A percentile compares a stretch with the other conserved stretches of the same genome.
These are phyloP conservation scores for rat (Rattus norvegicus) DNA, from an alignment of 2,113 vertebrate genomes.

Conservation along the genomic window GRCr8 NC_086032.1:99975501-99976000, in stretches of 20 bases:
- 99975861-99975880: no score
- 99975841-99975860: not conserved
- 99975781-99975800: not conserved
- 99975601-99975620: slow-evolving; percentile 8
- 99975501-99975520: not conserved
- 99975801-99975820: not conserved
- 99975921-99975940: not conserved
- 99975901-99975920: no score
- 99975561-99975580: not conserved
- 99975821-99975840: not conserved
- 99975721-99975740: not conserved
- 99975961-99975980: not conserved
- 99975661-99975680: not conserved
- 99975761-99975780: not conserved
- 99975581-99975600: not conserved
- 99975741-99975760: not conserved
- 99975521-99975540: not conserved
- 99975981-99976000: not conserved
- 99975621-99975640: slow-evolving; percentile 17
- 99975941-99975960: not conserved
- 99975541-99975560: not conserved
- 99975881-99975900: no score
- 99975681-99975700: not conserved
- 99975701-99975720: not conserved
- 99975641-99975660: not conserved